Evolutionary conservation across 92 coral and sea anemone species (phyloP).

Genomic region (Pocillopora grandis): DNA sequence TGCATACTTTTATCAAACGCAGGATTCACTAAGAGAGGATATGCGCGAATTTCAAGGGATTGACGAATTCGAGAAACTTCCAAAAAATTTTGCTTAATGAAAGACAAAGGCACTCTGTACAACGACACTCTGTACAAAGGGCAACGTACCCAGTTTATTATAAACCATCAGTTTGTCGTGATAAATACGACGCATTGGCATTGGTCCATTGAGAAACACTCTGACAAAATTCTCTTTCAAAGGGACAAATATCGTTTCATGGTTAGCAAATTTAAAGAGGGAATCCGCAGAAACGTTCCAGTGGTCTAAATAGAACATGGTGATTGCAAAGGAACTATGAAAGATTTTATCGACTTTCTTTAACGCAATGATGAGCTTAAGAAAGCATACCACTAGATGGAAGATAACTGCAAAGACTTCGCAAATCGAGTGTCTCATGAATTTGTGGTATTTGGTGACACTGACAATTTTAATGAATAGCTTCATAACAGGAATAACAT

Average conservation of each 20-base stretch:
- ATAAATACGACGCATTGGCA: too few relatives aligned
- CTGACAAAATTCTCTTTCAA: too few relatives aligned
- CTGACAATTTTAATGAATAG: too few relatives aligned
- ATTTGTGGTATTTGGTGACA: not conserved
- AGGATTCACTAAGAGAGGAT: too few relatives aligned
- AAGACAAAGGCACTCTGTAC: not conserved
- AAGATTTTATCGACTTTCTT: not conserved
- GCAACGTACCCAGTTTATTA: conserved; percentile 3
- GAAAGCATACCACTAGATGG: conserved; percentile 12
- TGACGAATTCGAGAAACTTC: not conserved
- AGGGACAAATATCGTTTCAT: too few relatives aligned
- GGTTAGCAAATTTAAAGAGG: too few relatives aligned
- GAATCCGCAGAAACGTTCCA: too few relatives aligned
- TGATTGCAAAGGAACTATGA: not conserved
- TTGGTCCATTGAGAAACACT: too few relatives aligned
- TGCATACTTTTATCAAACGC: too few relatives aligned
- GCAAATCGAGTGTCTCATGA: conserved; percentile 25
- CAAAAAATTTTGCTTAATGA: conserved; percentile 17
- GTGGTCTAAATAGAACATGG: not conserved
- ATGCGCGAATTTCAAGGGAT: too few relatives aligned
- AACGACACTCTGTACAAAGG: not conserved
- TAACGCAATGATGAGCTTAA: conserved; percentile 1
- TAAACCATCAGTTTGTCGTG: too few relatives aligned
- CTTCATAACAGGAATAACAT: too few relatives aligned
- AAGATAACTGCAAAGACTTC: conserved; percentile 15